Percentiles rank a stretch among this genome's conserved stretches.
Conservation (phyloP, 2,888 invertebrate genomes). For the Auanema freiburgensis region DNA sequence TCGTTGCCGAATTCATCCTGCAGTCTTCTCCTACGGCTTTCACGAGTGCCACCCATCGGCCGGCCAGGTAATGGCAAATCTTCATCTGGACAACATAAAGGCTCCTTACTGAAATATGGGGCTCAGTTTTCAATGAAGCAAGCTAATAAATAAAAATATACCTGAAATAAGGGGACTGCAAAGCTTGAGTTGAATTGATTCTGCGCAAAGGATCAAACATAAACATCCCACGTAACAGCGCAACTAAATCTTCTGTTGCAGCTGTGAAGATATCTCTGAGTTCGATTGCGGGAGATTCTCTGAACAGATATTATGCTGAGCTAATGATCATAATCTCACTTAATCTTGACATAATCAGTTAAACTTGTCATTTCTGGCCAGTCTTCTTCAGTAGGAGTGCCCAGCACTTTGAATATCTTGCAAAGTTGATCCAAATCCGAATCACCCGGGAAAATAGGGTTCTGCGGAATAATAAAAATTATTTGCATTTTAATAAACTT, state of each 20-base stretch:
- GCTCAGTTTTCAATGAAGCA: background rate
- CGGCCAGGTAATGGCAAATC: constrained; percentile 55
- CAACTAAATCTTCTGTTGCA: constrained; percentile 85
- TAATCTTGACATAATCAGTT: constrained; percentile 90
- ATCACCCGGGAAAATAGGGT: constrained; percentile 93
- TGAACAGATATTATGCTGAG: constrained; percentile 58
- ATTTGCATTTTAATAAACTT: background rate
- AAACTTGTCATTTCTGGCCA: constrained; percentile 79
- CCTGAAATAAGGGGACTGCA: constrained; percentile 54
- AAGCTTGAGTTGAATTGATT: constrained; percentile 49
- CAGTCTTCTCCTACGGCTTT: constrained; percentile 9
- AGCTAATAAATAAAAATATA: constrained; percentile 1
- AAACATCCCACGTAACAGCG: constrained; percentile 70
- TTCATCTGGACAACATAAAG: constrained; percentile 55
- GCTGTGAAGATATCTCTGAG: constrained; percentile 91
- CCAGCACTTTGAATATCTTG: constrained; percentile 89
- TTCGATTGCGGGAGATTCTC: constrained; percentile 14
- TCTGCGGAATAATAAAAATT: constrained; percentile 65
- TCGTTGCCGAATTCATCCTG: constrained; percentile 4
- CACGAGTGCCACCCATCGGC: constrained; percentile 10
- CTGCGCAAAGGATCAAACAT: constrained; percentile 55
- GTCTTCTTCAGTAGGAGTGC: constrained; percentile 85
- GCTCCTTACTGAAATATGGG: constrained; percentile 31
- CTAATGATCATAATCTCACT: constrained; percentile 66
- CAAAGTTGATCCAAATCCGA: constrained; percentile 94